phyloP scores from a whole-genome alignment of 2,888 invertebrate genomes.

The Embidobia sp. region DNA sequence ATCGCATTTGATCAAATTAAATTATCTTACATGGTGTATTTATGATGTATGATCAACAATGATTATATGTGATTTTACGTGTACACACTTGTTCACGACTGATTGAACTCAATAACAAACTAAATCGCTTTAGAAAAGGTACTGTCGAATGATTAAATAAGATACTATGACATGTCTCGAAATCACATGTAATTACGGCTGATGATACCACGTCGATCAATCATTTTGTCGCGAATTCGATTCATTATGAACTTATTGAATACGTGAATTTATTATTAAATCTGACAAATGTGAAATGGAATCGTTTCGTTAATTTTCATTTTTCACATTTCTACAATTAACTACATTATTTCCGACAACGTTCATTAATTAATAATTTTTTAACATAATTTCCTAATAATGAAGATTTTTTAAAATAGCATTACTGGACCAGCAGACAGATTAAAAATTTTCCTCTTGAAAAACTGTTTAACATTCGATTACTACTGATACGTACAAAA shows the following conservation, averaged over 20 bases:
- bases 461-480: too few species aligned
- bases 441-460: too few species aligned
- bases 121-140: conserved; percentile 27
- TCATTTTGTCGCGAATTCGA: conserved; percentile 23
- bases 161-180: conserved; percentile 48
- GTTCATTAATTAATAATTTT: too few species aligned
- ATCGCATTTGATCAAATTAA: conserved; percentile 51
- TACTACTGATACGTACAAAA: too few species aligned
- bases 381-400: too few species aligned
- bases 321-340: too few species aligned
- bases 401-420: too few species aligned
- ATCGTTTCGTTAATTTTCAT: too few species aligned
- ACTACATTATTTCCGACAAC: too few species aligned
- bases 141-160: conserved; percentile 17
- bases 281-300: too few species aligned
- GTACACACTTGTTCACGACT: conserved; percentile 39
- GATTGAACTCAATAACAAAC: conserved; percentile 32
- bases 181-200: conserved; percentile 37
- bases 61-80: conserved; percentile 52
- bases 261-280: not conserved
- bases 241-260: not conserved
- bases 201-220: conserved; percentile 7
- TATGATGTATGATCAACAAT: conserved; percentile 46
- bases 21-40: conserved; percentile 34
- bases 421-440: too few species aligned